A percentile compares a stretch with the other conserved stretches of the same genome.
Conservation (phyloP, 2,797 vertebrate species). For the Moxostoma hubbsi region DNA sequence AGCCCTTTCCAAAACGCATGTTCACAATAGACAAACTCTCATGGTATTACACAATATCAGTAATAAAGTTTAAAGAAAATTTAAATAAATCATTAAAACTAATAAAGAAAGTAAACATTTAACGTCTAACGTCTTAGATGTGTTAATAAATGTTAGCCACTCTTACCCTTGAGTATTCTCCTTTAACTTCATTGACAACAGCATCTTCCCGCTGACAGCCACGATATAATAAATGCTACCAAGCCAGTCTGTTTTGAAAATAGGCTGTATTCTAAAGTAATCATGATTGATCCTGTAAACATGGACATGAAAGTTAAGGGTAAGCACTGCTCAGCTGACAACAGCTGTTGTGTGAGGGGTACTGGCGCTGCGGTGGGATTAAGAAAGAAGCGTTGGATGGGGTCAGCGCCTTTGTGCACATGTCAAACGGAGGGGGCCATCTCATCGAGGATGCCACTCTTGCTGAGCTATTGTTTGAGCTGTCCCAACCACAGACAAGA, state of each 20-base stretch:
- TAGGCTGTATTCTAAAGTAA: conserved; percentile 9
- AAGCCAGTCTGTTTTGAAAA: background rate
- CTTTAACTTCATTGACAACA: conserved; percentile 11
- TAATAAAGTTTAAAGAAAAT: background rate
- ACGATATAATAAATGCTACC: background rate
- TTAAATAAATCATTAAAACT: conserved; percentile 32
- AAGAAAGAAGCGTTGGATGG: conserved; percentile 35
- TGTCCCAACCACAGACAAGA: conserved; percentile 41
- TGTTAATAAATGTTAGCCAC: conserved; percentile 23
- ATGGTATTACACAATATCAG: conserved; percentile 40
- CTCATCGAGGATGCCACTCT: conserved; percentile 36
- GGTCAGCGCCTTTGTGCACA: conserved; percentile 50
- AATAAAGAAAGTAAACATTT: conserved; percentile 36
- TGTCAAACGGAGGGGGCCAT: conserved; percentile 46
- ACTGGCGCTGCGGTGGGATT: conserved; percentile 21
- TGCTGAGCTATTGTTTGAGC: conserved; percentile 55
- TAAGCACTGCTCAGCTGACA: conserved; percentile 23
- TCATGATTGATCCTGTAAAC: background rate
- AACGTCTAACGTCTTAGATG: conserved; percentile 26
- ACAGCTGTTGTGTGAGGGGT: conserved; percentile 33
- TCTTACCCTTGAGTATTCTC: conserved; percentile 37
- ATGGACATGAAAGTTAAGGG: conserved; percentile 13
- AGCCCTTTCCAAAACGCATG: no score
- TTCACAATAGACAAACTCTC: background rate
- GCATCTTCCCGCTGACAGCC: background rate